Evolutionary conservation across 2,888 invertebrate species (phyloP).

Genomic region (Hyposoter didymator): DNA sequence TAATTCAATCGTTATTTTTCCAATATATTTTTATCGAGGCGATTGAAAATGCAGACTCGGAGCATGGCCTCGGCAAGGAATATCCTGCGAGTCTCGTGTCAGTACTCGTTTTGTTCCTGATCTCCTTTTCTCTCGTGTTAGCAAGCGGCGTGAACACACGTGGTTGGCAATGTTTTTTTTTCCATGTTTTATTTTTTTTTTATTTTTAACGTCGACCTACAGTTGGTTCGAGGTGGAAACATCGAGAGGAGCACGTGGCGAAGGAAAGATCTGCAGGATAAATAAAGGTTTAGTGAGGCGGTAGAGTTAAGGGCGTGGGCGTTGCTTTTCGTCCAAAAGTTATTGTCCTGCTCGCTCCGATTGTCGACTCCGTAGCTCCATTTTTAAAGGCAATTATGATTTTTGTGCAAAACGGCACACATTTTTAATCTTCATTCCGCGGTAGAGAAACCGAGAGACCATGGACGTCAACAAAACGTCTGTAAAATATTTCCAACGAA

Average conservation of each 20-base stretch:
- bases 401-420: background rate
- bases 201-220: background rate
- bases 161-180: conserved; percentile 10
- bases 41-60: background rate
- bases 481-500: conserved; percentile 1
- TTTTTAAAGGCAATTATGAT: background rate
- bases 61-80: background rate
- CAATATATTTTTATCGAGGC: background rate
- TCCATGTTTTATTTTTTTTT: background rate
- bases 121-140: conserved; percentile 23
- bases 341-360: background rate
- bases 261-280: conserved; percentile 38
- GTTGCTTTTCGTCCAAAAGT: conserved; percentile 9
- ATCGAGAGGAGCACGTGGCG: conserved; percentile 31
- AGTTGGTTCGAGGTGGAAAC: conserved; percentile 13
- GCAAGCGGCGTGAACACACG: conserved; percentile 21
- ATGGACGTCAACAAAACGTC: conserved; percentile 5
- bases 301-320: conserved; percentile 37
- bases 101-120: background rate
- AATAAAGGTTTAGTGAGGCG: background rate
- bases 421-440: background rate
- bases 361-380: background rate
- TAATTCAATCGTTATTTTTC: background rate
- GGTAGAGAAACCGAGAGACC: background rate
- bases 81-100: conserved; percentile 4